These are phyloP conservation scores for Centropyge bicolor DNA, from an alignment of 2,797 vertebrate genomes.

Conservation along the genomic window DNA sequence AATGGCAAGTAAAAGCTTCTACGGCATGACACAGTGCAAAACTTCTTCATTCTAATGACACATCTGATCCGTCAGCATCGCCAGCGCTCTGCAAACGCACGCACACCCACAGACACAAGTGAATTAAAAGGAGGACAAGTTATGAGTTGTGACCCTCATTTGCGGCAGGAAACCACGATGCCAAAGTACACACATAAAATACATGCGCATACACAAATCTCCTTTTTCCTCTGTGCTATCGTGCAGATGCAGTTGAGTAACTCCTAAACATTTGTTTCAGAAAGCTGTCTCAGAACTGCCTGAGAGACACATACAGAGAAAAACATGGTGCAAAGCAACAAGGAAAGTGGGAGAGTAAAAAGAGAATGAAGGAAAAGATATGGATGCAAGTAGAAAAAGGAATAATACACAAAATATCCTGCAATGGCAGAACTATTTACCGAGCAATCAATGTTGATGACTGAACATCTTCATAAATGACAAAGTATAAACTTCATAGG, in stretches of 20 bases:
- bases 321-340: not conserved
- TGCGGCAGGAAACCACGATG: conserved; percentile 69
- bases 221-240: conserved; percentile 22
- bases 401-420: not conserved
- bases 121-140: conserved; percentile 54
- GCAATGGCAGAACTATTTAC: not conserved
- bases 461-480: conserved; percentile 7
- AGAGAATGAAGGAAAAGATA: not conserved
- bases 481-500: not conserved
- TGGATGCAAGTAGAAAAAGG: too few species aligned
- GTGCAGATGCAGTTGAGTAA: conserved; percentile 24
- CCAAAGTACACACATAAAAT: conserved; percentile 72
- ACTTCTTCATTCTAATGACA: conserved; percentile 1
- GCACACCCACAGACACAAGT: conserved; percentile 8
- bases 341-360: not conserved
- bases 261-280: conserved; percentile 18
- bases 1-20: conserved; percentile 18
- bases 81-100: not conserved
- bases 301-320: not conserved
- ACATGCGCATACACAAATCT: conserved; percentile 38
- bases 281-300: not conserved
- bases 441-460: not conserved
- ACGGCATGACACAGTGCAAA: conserved; percentile 18
- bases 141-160: conserved; percentile 56
- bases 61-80: conserved; percentile 3